Evolutionary conservation across 2,113 vertebrate species (phyloP).

Genomic region (Bucco capensis): DNA sequence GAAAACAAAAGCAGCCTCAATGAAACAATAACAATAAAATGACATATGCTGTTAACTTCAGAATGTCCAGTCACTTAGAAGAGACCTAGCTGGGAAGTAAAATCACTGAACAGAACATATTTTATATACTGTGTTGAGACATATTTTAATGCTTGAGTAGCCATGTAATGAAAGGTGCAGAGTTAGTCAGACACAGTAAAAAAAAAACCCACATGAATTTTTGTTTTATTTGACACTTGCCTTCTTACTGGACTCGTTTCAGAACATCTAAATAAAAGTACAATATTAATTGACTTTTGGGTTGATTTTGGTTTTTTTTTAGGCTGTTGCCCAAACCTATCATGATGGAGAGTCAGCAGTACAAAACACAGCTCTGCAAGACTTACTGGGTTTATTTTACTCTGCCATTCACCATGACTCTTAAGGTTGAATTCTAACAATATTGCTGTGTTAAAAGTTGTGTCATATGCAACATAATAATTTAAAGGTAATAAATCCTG

Average conservation of each 20-base stretch:
- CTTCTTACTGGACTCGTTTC: neutral
- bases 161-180: rapidly evolving
- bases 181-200: neutral
- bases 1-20: too few relatives aligned
- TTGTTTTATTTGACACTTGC: neutral
- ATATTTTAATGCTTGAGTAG: neutral
- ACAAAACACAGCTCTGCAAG: neutral
- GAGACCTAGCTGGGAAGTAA: too few relatives aligned
- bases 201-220: neutral
- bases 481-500: neutral
- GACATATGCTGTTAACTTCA: too few relatives aligned
- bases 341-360: neutral
- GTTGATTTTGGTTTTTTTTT: neutral
- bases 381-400: neutral
- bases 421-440: neutral
- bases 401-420: neutral
- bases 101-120: neutral
- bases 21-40: too few relatives aligned
- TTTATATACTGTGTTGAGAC: neutral
- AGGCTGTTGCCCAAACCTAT: neutral
- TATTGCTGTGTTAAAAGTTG: neutral
- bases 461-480: neutral
- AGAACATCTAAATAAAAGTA: neutral
- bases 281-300: neutral
- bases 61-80: too few relatives aligned